Percentiles rank a stretch among this genome's conserved stretches.
These are phyloP conservation scores for Zapus hudsonius DNA, from an alignment of 2,113 vertebrate genomes.

Conservation along the genomic window DNA sequence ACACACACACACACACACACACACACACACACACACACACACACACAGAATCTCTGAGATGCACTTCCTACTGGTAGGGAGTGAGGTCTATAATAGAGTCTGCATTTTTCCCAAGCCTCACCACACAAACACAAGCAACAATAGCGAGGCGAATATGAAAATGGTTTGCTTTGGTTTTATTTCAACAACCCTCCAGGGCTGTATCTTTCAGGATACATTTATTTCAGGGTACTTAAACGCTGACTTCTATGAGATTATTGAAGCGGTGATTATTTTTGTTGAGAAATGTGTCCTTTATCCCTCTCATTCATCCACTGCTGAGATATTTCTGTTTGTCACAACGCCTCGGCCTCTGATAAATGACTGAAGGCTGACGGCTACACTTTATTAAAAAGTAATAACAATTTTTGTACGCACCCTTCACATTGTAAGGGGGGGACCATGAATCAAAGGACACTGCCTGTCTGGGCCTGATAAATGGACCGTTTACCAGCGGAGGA, in stretches of 20 bases:
- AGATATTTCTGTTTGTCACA: constrained; percentile 92
- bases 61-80: not conserved
- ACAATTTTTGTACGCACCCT: constrained; percentile 99
- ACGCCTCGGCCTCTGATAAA: constrained; percentile 93
- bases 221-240: constrained; percentile 88
- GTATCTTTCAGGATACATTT: constrained; percentile 86
- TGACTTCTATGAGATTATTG: constrained; percentile 90
- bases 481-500: constrained; percentile 99
- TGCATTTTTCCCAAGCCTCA: not conserved
- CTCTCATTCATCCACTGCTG: constrained; percentile 88
- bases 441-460: constrained; percentile 99
- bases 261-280: constrained; percentile 89
- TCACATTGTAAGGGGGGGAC: constrained; percentile 95
- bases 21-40: not conserved
- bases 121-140: constrained; percentile 57
- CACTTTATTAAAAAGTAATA: constrained; percentile 99
- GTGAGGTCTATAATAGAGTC: not conserved
- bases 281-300: constrained; percentile 90
- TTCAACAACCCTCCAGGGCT: constrained; percentile 80
- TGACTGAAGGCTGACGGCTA: constrained; percentile 97
- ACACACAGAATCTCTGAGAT: not conserved
- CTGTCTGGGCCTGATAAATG: constrained; percentile 99
- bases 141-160: constrained; percentile 70
- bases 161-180: constrained; percentile 78
- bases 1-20: not conserved